Base-by-base conservation (phyloP, 1,140 invertebrate species). In the Ceratoteleas bidentatus region DNA sequence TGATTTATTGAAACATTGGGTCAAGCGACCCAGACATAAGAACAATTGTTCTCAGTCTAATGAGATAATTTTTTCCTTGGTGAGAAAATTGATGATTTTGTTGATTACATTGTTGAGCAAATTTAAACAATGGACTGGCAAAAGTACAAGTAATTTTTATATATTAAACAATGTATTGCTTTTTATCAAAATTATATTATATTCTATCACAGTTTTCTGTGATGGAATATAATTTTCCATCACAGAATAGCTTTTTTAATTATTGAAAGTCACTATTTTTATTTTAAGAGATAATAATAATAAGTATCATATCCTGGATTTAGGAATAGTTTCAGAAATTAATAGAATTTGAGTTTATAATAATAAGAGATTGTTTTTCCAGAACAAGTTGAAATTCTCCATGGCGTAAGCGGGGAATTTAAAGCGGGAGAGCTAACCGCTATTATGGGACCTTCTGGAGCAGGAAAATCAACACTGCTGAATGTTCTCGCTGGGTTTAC, bases 401-500 rank as follows among this genome's bases (percentile, higher is more conserved):
- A 96, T 84, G 93, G 92, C 14, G 91, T 95, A 0, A 94, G 93
- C 13, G 95, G 95, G 2, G 92, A 93, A 84, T 95, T 95, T 85
- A 92, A 92, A 45, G 94, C 94, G 0, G 94, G 94, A 15, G 94
- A 95, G 92, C 83, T 97, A 54, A 95, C 95, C 0, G 96, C 95
- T 50, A 96, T 97, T 62, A 95, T 97, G 93, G 96, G 96, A 13
- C 96, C n/a, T n/a, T n/a, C n/a, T n/a, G n/a, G n/a, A n/a, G n/a
- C n/a, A n/a, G n/a, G n/a, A n/a, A n/a, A n/a, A n/a, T n/a, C n/a
- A n/a, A n/a, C n/a, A n/a, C n/a, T n/a, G n/a, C n/a, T n/a, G n/a
- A n/a, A n/a, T n/a, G n/a, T n/a, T n/a, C n/a, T n/a, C n/a, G n/a
- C n/a, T n/a, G n/a, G n/a, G n/a, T n/a, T n/a, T n/a, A n/a, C n/a